phyloP scores from a whole-genome alignment of 2,888 invertebrate species.

The Noctuana brunneofusca region DNA sequence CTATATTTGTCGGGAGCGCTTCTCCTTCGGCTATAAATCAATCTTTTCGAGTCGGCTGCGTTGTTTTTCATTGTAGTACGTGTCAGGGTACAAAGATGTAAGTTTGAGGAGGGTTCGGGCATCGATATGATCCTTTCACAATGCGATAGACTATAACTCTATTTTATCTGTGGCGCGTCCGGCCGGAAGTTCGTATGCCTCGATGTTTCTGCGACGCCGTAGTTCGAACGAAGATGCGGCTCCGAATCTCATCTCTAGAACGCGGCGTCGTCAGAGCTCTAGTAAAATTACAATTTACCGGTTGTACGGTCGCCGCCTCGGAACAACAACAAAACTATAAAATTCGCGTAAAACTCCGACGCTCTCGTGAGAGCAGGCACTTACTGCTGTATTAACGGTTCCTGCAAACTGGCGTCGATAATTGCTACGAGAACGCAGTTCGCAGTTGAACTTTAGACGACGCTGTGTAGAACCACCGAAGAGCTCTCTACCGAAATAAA shows the following conservation, averaged over 20 bases:
- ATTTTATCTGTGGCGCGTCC: neutral
- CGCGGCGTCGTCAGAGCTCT: neutral
- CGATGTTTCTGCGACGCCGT: neutral
- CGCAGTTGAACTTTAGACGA: neutral
- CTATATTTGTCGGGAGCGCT: slow-evolving; percentile 25
- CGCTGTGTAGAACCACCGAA: neutral
- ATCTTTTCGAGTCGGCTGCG: slow-evolving; percentile 30
- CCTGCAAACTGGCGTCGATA: slow-evolving; percentile 4
- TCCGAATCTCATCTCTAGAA: slow-evolving; percentile 9
- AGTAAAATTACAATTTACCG: slow-evolving; percentile 20
- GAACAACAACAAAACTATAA: slow-evolving; percentile 32
- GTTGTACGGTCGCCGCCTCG: neutral
- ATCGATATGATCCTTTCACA: slow-evolving; percentile 27
- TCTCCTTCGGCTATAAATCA: slow-evolving; percentile 27
- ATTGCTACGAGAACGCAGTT: slow-evolving; percentile 9
- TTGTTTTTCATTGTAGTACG: slow-evolving; percentile 32
- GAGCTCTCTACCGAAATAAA: no score
- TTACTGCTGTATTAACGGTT: slow-evolving; percentile 9
- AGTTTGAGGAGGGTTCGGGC: slow-evolving; percentile 29
- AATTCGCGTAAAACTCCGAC: slow-evolving; percentile 20
- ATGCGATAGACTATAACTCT: slow-evolving; percentile 18
- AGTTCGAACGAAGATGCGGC: neutral
- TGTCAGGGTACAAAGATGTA: slow-evolving; percentile 27
- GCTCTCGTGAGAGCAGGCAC: neutral
- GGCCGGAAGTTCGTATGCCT: neutral